These are phyloP conservation scores for Danaus chrysippus DNA, from an alignment of 2,888 invertebrate species.

Conservation along the genomic window DNA sequence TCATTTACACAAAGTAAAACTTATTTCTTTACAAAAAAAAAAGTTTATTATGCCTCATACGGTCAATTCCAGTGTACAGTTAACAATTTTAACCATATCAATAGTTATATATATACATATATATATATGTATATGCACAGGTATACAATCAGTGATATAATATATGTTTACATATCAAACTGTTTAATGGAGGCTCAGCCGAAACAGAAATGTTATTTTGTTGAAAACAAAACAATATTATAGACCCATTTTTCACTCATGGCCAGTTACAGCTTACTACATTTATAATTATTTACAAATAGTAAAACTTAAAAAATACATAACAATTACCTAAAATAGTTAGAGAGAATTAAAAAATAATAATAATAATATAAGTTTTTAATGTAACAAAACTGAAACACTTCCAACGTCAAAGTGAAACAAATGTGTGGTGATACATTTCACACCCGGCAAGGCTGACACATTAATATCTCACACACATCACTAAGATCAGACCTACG, in stretches of 20 bases:
- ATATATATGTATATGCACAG: conserved; percentile 13
- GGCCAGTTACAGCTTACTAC: conserved; percentile 24
- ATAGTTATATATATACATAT: not conserved
- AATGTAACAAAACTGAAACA: conserved; percentile 70
- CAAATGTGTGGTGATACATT: conserved; percentile 54
- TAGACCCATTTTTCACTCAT: conserved; percentile 23
- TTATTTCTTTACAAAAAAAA: not conserved
- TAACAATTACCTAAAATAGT: conserved; percentile 70
- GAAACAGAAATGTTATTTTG: conserved; percentile 13
- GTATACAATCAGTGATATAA: conserved; percentile 15
- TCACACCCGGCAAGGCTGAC: conserved; percentile 27
- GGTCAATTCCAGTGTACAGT: conserved; percentile 2
- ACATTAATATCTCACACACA: not conserved
- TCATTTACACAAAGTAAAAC: conserved; percentile 2
- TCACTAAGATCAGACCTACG: conserved; percentile 3
- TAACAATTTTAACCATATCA: not conserved
- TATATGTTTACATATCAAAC: conserved; percentile 11
- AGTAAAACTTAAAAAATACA: conserved; percentile 75
- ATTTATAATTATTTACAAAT: conserved; percentile 41
- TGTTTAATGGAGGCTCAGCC: conserved; percentile 14
- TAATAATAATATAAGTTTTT: conserved; percentile 42
- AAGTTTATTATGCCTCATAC: conserved; percentile 3
- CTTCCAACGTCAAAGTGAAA: conserved; percentile 69
- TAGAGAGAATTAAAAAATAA: conserved; percentile 58
- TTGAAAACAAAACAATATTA: conserved; percentile 18